Evolutionary conservation across 2,113 vertebrate genomes (phyloP).

Genomic region (Nettapus auritus): DNA sequence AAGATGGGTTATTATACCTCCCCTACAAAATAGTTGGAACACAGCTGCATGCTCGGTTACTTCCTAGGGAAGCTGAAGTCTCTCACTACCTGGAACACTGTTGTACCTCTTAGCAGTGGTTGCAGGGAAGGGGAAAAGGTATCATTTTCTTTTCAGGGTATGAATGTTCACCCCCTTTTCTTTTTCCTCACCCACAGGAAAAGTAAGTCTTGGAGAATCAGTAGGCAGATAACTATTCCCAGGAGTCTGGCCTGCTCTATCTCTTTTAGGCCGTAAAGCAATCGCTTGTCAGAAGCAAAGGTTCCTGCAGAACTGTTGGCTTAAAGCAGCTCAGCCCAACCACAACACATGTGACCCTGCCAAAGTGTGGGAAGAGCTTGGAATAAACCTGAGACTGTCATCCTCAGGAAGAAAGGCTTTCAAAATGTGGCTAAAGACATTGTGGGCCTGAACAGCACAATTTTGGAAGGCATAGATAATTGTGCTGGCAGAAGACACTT

Average conservation of each 20-base stretch:
- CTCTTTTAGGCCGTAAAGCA: background rate
- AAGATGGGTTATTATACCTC: background rate
- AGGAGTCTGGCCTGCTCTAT: background rate
- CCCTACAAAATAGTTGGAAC: background rate
- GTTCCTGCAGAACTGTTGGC: background rate
- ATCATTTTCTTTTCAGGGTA: background rate
- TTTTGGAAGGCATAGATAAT: background rate
- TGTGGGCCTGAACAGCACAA: background rate
- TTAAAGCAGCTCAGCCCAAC: background rate
- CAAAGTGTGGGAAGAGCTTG: background rate
- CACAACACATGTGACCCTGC: background rate
- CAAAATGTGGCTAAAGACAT: background rate
- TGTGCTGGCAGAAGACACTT: background rate
- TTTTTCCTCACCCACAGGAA: background rate
- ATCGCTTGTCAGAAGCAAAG: background rate
- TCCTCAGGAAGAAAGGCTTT: background rate
- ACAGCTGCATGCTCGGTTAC: background rate
- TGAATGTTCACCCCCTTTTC: background rate
- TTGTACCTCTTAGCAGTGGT: background rate
- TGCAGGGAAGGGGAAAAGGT: background rate
- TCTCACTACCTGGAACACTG: accelerated
- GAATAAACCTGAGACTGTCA: background rate
- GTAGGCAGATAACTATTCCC: background rate
- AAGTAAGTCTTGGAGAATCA: background rate
- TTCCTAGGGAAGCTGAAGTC: background rate